Evolutionary conservation across 2,113 vertebrate genomes (phyloP).

Genomic region (Gadus macrocephalus): DNA sequence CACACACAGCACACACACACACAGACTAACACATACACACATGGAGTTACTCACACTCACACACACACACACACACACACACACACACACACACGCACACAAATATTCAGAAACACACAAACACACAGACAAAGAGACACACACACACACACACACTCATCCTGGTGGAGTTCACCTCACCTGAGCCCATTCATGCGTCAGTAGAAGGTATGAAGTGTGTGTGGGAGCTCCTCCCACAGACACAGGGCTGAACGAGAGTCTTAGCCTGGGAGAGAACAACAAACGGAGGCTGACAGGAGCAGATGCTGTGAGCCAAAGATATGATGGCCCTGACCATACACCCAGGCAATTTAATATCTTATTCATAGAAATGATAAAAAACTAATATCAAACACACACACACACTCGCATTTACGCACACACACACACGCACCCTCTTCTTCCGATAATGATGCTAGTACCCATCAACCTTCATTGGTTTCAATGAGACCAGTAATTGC

Average conservation of each 20-base stretch:
- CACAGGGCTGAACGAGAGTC: neutral
- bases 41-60: slow-evolving; percentile 16
- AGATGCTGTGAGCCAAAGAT: slow-evolving; percentile 23
- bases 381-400: slow-evolving; percentile 50
- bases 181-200: neutral
- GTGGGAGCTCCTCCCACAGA: neutral
- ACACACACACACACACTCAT: slow-evolving; percentile 1
- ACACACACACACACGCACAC: slow-evolving; percentile 10
- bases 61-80: neutral
- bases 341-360: slow-evolving; percentile 22
- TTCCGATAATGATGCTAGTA: neutral
- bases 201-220: neutral
- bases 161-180: neutral
- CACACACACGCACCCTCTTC: neutral
- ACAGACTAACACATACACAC: slow-evolving; percentile 8
- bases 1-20: slow-evolving; percentile 1
- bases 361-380: slow-evolving; percentile 44
- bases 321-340: slow-evolving; percentile 2
- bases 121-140: slow-evolving; percentile 14
- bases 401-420: neutral
- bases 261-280: neutral
- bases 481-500: slow-evolving; percentile 55
- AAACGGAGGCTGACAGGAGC: slow-evolving; percentile 1
- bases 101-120: neutral
- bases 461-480: slow-evolving; percentile 56